These are phyloP conservation scores for Eulemur macaco DNA, from an alignment of 2,113 vertebrate genomes.

Conservation along the genomic window DNA sequence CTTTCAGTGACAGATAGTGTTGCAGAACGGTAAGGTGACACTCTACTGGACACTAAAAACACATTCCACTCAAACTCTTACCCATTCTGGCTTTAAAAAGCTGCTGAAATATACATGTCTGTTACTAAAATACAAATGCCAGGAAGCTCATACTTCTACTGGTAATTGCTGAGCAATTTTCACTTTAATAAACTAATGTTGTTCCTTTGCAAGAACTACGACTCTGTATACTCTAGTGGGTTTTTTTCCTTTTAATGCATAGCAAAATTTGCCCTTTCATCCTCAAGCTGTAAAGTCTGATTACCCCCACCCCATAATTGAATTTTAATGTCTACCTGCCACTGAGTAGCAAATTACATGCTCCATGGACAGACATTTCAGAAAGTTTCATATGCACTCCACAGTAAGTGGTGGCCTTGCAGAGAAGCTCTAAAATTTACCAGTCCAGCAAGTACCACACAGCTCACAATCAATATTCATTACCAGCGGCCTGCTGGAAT, in stretches of 20 bases:
- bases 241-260: slow-evolving; percentile 9
- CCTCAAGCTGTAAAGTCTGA: slow-evolving; percentile 31
- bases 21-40: slow-evolving; percentile 66
- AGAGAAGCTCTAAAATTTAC: slow-evolving; percentile 24
- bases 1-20: slow-evolving; percentile 52
- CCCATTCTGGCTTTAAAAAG: slow-evolving; percentile 27
- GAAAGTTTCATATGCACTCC: background rate
- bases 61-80: slow-evolving; percentile 39
- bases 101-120: slow-evolving; percentile 57
- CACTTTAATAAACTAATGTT: background rate
- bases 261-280: slow-evolving; percentile 45
- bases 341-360: slow-evolving; percentile 46
- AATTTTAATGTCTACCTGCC: slow-evolving; percentile 42
- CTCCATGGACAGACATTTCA: slow-evolving; percentile 8
- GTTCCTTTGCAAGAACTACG: background rate
- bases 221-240: background rate
- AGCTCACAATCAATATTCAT: slow-evolving; percentile 53
- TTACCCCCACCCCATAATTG: background rate
- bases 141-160: background rate
- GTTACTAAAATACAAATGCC: slow-evolving; percentile 35
- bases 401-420: background rate
- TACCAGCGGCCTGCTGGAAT: slow-evolving; percentile 12
- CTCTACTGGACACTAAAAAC: slow-evolving; percentile 40
- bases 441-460: slow-evolving; percentile 6
- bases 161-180: slow-evolving; percentile 27